Base-by-base conservation (phyloP, 2,113 vertebrate genomes). In the Mohoua ochrocephala region DNA sequence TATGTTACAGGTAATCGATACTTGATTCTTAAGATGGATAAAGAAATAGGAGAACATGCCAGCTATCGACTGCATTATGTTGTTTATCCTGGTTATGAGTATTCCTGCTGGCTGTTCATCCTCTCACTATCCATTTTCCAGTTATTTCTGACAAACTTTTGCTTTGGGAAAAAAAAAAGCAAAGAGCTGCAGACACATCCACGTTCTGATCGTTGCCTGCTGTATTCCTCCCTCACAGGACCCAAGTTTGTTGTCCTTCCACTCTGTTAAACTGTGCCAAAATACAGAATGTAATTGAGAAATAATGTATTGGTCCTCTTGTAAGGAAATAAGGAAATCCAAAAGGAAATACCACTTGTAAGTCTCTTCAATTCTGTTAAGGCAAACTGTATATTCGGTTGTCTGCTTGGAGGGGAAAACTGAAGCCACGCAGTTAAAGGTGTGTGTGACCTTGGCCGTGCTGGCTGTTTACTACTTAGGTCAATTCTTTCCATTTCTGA, bases 331-430 rank as follows among this genome's bases (percentile, higher is more conserved):
- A 13, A 61, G 93, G 91, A 92, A 89, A 87, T 81, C 50, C 65
- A 91, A 85, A 93, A 91, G 74, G 67, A 94, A 95, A 91, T 85
- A 83, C 82, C 78, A 59, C 49, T 89, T 77, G 15, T 67, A 68
- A 75, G 18, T 39, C 45, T 80, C 53, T 84, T 71, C 2, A 4
- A 7, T 68, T 79, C 50, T 50, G 11, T 56, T 87, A 50, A 63
- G 24, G 42, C 30, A 74, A 78, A 45, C 52, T 57, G 2, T 73
- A 6, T 59, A 56, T 83, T 70, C 39, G 14, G 19, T 81, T 91
- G 73, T 7, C 33, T 64, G 7, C 35, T 69, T 70, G 47, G 57
- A 84, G 39, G 30, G 42, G 60, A 64, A 84, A 80, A 21, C 8
- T 21, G 30, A 83, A 13, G 42, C 5, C 16, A 6, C 27, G 75